Evolutionary conservation across 2,113 vertebrate species (phyloP).

Genomic region (Indri indri): DNA sequence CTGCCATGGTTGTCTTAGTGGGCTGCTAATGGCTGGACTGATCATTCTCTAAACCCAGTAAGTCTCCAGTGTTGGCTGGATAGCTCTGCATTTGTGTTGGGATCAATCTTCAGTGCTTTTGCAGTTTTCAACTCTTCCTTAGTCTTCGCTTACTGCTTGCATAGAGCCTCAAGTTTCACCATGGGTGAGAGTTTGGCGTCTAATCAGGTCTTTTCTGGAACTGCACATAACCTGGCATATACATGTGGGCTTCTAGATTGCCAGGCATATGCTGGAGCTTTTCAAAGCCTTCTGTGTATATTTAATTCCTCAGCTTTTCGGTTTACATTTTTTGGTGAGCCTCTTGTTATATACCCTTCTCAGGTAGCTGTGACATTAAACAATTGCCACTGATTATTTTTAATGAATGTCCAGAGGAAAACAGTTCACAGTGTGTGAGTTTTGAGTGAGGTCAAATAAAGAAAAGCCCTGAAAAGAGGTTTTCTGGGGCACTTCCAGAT

Average conservation of each 20-base stretch:
- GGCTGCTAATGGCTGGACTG: neutral
- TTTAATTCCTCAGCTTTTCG: neutral
- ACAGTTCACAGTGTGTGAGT: fast-evolving
- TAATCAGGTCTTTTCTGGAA: neutral
- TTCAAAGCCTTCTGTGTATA: neutral
- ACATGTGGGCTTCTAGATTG: no score
- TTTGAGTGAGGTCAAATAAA: neutral
- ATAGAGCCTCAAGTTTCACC: neutral
- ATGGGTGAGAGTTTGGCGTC: neutral
- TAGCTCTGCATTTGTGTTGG: no score
- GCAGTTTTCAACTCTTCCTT: neutral
- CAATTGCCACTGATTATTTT: neutral
- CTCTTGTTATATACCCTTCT: neutral
- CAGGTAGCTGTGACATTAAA: neutral
- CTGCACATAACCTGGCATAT: fast-evolving
- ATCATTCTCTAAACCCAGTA: neutral
- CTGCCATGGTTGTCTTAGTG: neutral
- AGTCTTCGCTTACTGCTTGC: neutral
- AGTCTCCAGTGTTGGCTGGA: neutral
- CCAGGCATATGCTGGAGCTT: neutral
- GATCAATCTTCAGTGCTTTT: neutral
- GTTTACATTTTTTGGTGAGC: neutral
- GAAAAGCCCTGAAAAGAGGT: neutral
- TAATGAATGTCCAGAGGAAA: neutral
- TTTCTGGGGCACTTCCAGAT: neutral